A percentile compares a stretch with the other conserved stretches of the same genome.
These are phyloP conservation scores for Notolabrus celidotus DNA, from an alignment of 2,797 vertebrate genomes.

Conservation along the genomic window DNA sequence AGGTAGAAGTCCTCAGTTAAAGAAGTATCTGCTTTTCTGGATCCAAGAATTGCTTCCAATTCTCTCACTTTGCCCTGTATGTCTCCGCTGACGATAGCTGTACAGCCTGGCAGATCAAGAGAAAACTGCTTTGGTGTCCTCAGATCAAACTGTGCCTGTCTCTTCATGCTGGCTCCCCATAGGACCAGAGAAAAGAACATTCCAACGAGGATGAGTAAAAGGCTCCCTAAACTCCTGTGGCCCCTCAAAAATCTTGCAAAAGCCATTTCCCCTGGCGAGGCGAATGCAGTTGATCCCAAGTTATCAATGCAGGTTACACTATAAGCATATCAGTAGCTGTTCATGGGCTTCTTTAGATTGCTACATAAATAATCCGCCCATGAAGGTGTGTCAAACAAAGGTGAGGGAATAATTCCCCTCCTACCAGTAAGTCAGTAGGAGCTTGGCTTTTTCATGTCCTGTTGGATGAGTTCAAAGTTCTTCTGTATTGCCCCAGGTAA, in stretches of 20 bases:
- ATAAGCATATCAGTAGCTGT: not conserved
- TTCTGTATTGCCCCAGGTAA: too few species aligned
- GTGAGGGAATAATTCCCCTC: not conserved
- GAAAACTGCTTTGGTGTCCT: constrained; percentile 42
- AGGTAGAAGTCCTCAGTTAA: constrained; percentile 81
- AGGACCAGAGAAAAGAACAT: constrained; percentile 28
- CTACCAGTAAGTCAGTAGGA: fast-evolving
- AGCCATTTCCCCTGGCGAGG: constrained; percentile 16
- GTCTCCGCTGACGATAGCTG: constrained; percentile 78
- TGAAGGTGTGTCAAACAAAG: constrained; percentile 33
- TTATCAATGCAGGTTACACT: not conserved
- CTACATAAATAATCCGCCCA: not conserved
- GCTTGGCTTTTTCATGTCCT: not conserved
- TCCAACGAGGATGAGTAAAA: constrained; percentile 14
- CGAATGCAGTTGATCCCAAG: too few species aligned
- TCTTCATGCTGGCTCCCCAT: constrained; percentile 4
- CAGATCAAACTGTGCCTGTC: not conserved
- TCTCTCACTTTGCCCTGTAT: constrained; percentile 17
- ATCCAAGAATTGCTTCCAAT: constrained; percentile 70
- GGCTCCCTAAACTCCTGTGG: fast-evolving
- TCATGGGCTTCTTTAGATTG: fast-evolving
- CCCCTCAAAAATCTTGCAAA: fast-evolving
- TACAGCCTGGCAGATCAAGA: constrained; percentile 76
- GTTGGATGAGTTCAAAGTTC: too few species aligned
- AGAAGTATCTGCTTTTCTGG: constrained; percentile 22